Evolutionary conservation across 2,113 vertebrate species (phyloP), one percentile per base, ranked within the genome.

Genomic region (Paraplagusia blochii): DNA sequence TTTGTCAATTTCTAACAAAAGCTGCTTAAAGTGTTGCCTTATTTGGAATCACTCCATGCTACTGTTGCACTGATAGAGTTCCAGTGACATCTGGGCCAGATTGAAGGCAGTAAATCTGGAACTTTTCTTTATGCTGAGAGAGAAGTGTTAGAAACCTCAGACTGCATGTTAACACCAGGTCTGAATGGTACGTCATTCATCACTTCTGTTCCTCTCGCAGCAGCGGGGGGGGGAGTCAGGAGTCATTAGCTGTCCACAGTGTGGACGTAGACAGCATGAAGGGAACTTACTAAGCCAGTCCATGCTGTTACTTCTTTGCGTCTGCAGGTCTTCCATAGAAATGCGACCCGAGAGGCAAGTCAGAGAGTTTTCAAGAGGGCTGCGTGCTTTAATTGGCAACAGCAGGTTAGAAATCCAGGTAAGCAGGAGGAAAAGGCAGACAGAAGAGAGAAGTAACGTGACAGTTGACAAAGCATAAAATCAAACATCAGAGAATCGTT

Each of bases 231-330:
- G n/a, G n/a, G n/a, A 29, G 9, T 54, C n/a, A 42, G 44, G 44
- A 40, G 15, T 39, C 38, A 36, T 36, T 18, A 1, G 7, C 8
- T 19, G 44, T 53, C 71, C 60, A 66, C 71, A 53, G 59, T 44
- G 56, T 72, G 65, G 63, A 58, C 16, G 9, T 18, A 66, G 38
- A 22, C 51, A 4, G 44, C 14, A 18, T 56, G 52, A 51, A 11
- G 48, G 50, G 48, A 63, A 98, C 96, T 98, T 96, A 97, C 95
- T 95, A 79, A 95, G 94, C 94, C 94, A 96, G 93, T 94, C 96
- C 93, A 93, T 88, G 89, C 94, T 97, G 88, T 91, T 88, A 85
- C 92, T 94, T 88, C 90, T 91, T 69, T 88, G 92, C 83, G 85
- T 88, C 81, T 88, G 85, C 76, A 95, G 81, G 63, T 94, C 93